Percentiles rank a stretch among this genome's conserved stretches.
phyloP scores from a whole-genome alignment of 2,888 invertebrate genomes.

The Biston stratarius region DNA sequence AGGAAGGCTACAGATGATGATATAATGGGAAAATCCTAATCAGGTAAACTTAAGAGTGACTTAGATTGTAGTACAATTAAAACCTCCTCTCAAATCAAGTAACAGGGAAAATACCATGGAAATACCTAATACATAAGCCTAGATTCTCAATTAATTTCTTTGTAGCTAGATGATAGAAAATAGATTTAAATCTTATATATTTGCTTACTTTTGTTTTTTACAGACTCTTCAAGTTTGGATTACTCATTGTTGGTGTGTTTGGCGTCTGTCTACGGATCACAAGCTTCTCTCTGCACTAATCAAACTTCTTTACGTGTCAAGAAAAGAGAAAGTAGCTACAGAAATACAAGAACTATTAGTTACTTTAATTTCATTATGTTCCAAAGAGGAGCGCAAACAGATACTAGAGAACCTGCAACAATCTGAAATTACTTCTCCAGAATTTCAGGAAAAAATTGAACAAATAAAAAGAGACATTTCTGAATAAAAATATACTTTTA shows the following conservation, averaged over 20 bases:
- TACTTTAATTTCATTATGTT: constrained; percentile 63
- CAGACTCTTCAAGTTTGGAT: constrained; percentile 75
- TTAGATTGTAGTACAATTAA: no score
- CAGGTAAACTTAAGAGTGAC: no score
- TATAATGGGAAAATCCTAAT: no score
- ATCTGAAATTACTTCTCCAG: constrained; percentile 48
- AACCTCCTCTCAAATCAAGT: no score
- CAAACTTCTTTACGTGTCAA: constrained; percentile 66
- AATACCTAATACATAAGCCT: background rate
- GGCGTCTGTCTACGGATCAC: constrained; percentile 64
- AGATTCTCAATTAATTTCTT: no score
- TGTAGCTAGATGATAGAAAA: no score
- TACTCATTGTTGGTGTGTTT: constrained; percentile 73
- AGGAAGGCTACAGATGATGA: no score
- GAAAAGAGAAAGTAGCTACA: constrained; percentile 53
- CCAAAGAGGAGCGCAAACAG: constrained; percentile 57
- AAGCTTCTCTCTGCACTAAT: constrained; percentile 67
- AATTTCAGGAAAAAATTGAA: constrained; percentile 59
- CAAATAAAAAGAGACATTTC: constrained; percentile 57
- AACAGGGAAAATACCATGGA: no score
- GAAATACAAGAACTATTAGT: constrained; percentile 63
- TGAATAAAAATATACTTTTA: constrained; percentile 38
- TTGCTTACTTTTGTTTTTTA: constrained; percentile 44
- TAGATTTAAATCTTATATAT: no score
- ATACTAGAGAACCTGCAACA: constrained; percentile 57